Percentiles rank a stretch among this genome's conserved stretches.
Evolutionary conservation across 2,113 vertebrate genomes (phyloP).

Genomic region (Perognathus longimembris): DNA sequence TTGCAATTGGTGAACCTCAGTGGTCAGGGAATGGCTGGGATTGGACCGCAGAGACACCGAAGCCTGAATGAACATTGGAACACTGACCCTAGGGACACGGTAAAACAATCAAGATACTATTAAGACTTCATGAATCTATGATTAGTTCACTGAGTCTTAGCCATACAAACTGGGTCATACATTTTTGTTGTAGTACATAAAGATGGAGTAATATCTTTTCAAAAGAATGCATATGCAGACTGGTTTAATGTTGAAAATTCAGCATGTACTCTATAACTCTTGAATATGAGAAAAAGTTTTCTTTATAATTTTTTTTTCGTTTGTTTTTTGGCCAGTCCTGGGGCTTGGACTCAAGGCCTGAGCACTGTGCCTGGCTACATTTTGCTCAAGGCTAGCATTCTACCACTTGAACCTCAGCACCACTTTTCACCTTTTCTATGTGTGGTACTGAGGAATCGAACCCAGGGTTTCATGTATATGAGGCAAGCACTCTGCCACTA

Average conservation of each 20-base stretch:
- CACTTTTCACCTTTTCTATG: too few relatives aligned
- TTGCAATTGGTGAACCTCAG: neutral
- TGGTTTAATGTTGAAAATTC: slow-evolving; percentile 8
- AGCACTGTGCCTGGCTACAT: too few relatives aligned
- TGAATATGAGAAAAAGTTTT: neutral
- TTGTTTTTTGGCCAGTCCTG: too few relatives aligned
- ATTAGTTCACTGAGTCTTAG: neutral
- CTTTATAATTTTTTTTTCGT: neutral
- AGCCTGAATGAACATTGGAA: neutral
- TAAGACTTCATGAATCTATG: neutral
- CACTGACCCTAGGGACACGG: neutral
- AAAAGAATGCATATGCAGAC: neutral
- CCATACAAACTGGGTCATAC: neutral
- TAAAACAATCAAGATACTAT: neutral
- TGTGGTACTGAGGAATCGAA: too few relatives aligned
- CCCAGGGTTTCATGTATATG: too few relatives aligned
- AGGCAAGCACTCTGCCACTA: too few relatives aligned
- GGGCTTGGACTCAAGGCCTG: too few relatives aligned
- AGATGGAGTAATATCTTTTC: neutral
- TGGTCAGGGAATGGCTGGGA: neutral
- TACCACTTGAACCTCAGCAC: too few relatives aligned
- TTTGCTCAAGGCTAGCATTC: too few relatives aligned
- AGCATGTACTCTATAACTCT: neutral
- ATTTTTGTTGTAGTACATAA: neutral
- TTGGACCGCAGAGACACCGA: neutral